Evolutionary conservation across 2,113 vertebrate species (phyloP).

Genomic region (Otocyon megalotis): DNA sequence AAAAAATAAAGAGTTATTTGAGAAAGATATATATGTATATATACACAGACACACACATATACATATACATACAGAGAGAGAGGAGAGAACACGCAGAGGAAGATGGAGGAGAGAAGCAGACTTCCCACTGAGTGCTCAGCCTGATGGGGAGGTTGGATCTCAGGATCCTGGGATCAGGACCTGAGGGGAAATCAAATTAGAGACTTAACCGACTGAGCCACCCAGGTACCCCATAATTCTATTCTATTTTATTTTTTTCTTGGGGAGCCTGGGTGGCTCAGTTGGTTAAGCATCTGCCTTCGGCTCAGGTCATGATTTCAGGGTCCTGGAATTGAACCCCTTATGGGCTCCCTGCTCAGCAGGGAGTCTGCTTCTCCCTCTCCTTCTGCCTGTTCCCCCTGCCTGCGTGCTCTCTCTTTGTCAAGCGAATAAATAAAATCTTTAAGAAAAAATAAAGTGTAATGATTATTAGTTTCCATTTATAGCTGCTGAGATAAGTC

Average conservation of each 20-base stretch:
- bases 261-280: too few species aligned
- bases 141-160: background rate
- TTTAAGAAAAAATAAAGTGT: background rate
- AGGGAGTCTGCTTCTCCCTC: too few species aligned
- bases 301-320: too few species aligned
- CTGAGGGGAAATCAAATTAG: background rate
- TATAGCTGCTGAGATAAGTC: background rate
- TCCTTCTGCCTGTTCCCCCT: background rate
- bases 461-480: background rate
- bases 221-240: background rate
- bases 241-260: too few species aligned
- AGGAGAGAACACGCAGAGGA: background rate
- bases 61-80: background rate
- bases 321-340: too few species aligned
- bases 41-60: too few species aligned
- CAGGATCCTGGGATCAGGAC: background rate
- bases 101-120: background rate
- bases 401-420: too few species aligned
- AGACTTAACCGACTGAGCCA: background rate
- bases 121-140: background rate
- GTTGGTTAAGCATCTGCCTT: too few species aligned
- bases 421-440: too few species aligned
- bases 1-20: too few species aligned
- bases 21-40: too few species aligned
- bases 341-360: too few species aligned